Evolutionary conservation across 2,888 invertebrate genomes (phyloP), one percentile per base, ranked within the genome.

Genomic region (Cephus sareptanus): DNA sequence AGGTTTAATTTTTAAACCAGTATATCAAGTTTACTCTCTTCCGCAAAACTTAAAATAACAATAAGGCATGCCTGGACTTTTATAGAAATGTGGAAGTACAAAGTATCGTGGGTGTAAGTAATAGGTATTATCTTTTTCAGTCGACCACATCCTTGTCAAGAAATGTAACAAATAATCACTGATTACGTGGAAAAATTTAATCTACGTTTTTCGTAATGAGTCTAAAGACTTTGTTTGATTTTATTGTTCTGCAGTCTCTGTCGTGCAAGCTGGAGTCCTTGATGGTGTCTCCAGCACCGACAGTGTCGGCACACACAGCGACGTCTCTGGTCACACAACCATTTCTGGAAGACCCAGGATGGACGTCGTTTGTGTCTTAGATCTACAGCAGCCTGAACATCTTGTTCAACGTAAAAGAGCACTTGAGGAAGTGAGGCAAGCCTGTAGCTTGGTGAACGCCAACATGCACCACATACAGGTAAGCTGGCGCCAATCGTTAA

Each of bases 331-430:
- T 71, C 92, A 92, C 79, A 93, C 93, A 40, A 90, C 93, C 69
- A 92, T 93, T 79, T 84, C 88, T 80, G 92, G 91, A 40, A 92
- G 95, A 84, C 94, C 95, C 34, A 94, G 94, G 85, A 97, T 97
- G 96, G 97, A 98, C 91, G 96, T 98, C 81, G 97, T 96, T 76
- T 97, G 97, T 92, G 96, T 98, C 82, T 93, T 98, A 85, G 97
- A 98, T 92, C 92, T 96, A 80, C 94, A 94, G 86, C 95, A 96
- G 89, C 93, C 94, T 34, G 95, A 95, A 84, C 94, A 96, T 91
- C 91, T 96, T 84, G 92, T 93, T 76, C 96, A 97, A 84, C 94
- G 98, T 76, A 96, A 95, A 92, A 94, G 94, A 90, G 97, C 97
- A 23, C 92, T 96, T 80, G 97, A 98, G 85, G 98, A 98, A 93